phyloP scores from a whole-genome alignment of 2,797 vertebrate genomes.

The Pogonophryne albipinna region DNA sequence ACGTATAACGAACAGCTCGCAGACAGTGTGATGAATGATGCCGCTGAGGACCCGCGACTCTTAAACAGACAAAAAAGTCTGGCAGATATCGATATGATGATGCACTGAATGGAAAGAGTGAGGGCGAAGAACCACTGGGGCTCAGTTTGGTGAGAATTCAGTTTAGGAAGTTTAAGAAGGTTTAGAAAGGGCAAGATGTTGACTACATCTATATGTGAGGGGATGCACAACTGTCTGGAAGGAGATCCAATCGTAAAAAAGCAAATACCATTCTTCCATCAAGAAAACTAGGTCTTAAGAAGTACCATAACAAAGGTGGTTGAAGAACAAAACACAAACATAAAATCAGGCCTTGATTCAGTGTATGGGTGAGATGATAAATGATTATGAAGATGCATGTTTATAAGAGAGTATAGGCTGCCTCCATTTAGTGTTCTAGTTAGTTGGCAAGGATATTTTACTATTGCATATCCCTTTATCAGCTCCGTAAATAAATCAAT shows the following conservation, averaged over 20 bases:
- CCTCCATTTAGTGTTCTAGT: background rate
- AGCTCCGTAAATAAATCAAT: background rate
- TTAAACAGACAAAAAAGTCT: conserved; percentile 44
- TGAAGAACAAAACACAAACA: no score
- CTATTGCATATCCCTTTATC: background rate
- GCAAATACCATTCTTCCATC: no score
- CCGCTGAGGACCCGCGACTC: conserved; percentile 34
- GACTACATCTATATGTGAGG: background rate
- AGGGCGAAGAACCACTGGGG: background rate
- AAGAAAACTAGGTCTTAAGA: no score
- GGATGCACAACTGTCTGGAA: background rate
- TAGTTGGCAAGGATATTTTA: background rate
- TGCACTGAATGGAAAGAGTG: conserved; percentile 26
- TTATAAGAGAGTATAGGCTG: background rate
- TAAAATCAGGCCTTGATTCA: no score
- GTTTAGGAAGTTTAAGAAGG: no score
- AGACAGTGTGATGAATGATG: conserved; percentile 67
- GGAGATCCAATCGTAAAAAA: background rate
- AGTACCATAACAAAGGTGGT: no score
- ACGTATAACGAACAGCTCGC: conserved; percentile 49
- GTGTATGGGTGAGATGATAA: no score
- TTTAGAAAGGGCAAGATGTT: conserved; percentile 4
- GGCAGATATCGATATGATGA: conserved; percentile 52
- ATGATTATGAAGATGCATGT: no score
- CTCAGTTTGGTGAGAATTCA: background rate